Percentiles rank a stretch among this genome's conserved stretches.
Evolutionary conservation across 2,797 vertebrate species (phyloP).

Genomic region (Diplodus puntazzo): DNA sequence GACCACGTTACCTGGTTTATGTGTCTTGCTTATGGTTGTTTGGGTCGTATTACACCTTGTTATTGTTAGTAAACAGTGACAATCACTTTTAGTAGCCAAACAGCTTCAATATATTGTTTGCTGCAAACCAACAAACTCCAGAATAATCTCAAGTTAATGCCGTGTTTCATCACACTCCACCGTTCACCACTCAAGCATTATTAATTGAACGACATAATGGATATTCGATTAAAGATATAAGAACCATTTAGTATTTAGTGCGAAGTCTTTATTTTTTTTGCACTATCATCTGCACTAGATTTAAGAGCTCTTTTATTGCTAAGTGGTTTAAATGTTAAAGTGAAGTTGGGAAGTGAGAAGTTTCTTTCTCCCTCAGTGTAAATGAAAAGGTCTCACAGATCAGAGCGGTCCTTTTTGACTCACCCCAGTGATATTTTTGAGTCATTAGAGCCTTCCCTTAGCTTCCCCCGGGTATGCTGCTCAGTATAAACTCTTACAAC

Average conservation of each 20-base stretch:
- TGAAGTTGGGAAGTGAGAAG: constrained; percentile 1
- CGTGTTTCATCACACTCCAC: not conserved
- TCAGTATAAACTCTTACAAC: constrained; percentile 27
- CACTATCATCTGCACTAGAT: not conserved
- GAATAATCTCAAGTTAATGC: not conserved
- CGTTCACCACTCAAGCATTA: not conserved
- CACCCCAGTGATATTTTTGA: constrained; percentile 60
- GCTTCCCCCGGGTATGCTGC: constrained; percentile 44
- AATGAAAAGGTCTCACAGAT: constrained; percentile 56
- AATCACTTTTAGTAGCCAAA: not conserved
- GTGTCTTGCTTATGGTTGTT: too few species aligned
- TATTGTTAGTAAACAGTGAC: not conserved
- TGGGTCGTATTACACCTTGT: not conserved
- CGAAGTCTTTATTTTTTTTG: not conserved
- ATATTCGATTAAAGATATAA: not conserved
- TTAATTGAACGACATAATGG: constrained; percentile 15
- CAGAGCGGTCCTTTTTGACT: constrained; percentile 59
- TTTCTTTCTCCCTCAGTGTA: constrained; percentile 25
- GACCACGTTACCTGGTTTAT: too few species aligned
- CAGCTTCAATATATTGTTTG: not conserved
- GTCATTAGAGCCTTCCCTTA: constrained; percentile 61
- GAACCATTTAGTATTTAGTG: not conserved
- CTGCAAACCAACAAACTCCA: not conserved
- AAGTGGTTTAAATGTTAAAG: constrained; percentile 35
- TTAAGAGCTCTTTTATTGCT: constrained; percentile 13